These are phyloP conservation scores for Aphidius ervi DNA, from an alignment of 1,140 invertebrate genomes.

Conservation along the genomic window DNA sequence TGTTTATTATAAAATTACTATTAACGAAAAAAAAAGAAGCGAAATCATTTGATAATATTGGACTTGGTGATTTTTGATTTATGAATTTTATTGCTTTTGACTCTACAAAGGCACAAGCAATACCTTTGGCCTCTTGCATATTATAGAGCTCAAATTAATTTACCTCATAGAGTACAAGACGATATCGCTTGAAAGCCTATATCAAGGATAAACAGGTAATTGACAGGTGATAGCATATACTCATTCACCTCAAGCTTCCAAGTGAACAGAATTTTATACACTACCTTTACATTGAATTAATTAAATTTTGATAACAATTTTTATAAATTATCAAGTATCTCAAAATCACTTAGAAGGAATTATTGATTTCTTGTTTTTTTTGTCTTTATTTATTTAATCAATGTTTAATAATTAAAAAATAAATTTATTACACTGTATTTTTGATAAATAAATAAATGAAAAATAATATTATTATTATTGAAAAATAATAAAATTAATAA, in stretches of 20 bases:
- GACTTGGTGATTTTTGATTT: too few relatives aligned
- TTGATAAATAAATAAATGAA: too few relatives aligned
- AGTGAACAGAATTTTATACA: neutral
- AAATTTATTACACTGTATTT: too few relatives aligned
- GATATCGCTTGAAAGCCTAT: slow-evolving; percentile 6
- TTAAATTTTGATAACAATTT: too few relatives aligned
- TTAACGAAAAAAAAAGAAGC: neutral
- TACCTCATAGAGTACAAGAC: neutral
- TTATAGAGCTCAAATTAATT: slow-evolving; percentile 1
- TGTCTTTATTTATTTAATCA: neutral
- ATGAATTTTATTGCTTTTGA: neutral
- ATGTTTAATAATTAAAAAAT: too few relatives aligned
- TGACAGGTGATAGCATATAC: slow-evolving; percentile 1
- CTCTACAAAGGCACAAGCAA: too few relatives aligned
- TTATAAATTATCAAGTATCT: too few relatives aligned
- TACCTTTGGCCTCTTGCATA: neutral
- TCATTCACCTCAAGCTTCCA: neutral
- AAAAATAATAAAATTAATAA: too few relatives aligned
- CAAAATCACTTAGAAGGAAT: neutral
- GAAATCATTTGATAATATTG: neutral
- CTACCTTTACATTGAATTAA: neutral
- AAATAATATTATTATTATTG: too few relatives aligned
- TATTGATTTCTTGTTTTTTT: neutral
- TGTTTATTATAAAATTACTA: too few relatives aligned
- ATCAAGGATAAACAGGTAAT: slow-evolving; percentile 1